A percentile compares a stretch with the other conserved stretches of the same genome.
Evolutionary conservation across 2,113 vertebrate genomes (phyloP).

Genomic region (Chaenocephalus aceratus): DNA sequence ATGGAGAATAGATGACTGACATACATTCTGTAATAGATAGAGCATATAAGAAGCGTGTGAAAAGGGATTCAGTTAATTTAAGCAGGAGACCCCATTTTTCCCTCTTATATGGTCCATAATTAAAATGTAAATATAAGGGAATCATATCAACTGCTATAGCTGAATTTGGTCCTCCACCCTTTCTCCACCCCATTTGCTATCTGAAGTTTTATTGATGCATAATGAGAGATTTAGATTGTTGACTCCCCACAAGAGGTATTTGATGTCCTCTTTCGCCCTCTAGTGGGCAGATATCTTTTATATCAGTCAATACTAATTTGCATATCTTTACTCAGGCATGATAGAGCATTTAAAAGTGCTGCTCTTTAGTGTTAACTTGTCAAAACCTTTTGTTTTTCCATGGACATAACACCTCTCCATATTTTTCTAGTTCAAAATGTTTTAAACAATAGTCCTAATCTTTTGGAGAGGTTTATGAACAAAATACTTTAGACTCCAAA

Average conservation of each 20-base stretch:
- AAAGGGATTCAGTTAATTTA: background rate
- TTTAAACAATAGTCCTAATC: background rate
- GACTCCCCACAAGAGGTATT: background rate
- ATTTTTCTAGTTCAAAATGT: background rate
- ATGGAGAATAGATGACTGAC: background rate
- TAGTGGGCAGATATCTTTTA: conserved; percentile 30
- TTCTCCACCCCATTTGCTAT: background rate
- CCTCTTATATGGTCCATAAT: background rate
- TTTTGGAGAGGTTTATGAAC: background rate
- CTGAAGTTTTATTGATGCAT: background rate
- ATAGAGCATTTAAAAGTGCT: background rate
- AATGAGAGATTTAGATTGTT: background rate
- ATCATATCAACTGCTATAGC: conserved; percentile 11
- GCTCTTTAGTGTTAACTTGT: background rate
- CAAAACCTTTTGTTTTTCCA: background rate
- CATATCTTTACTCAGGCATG: conserved; percentile 15
- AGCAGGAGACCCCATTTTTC: background rate
- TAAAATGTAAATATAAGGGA: background rate
- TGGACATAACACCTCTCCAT: background rate
- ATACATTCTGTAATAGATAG: background rate
- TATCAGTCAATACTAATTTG: background rate
- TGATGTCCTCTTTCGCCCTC: background rate
- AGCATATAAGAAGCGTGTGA: background rate
- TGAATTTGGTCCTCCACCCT: conserved; percentile 15
- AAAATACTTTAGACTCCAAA: background rate